Percentiles rank a stretch among this genome's conserved stretches.
Conservation (phyloP, 2,888 invertebrate species). For the Macropis europaea region DNA sequence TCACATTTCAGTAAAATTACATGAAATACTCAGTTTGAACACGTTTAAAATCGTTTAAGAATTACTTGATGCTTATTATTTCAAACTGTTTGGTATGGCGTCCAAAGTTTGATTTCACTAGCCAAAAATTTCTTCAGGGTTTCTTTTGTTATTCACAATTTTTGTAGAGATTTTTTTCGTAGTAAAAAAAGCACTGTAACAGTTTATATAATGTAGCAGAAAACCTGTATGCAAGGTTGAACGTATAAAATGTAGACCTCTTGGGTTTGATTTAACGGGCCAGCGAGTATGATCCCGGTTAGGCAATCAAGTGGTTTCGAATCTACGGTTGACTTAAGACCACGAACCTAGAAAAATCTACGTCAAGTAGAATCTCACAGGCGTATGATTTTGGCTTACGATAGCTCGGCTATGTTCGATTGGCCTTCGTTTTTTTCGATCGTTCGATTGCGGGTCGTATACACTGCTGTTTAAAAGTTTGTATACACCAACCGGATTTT, state of each 20-base stretch:
- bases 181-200: conserved; percentile 29
- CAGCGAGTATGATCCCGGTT: conserved; percentile 45
- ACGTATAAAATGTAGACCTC: conserved; percentile 49
- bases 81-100: no score
- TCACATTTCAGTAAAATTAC: no score
- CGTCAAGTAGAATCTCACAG: not conserved
- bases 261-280: conserved; percentile 56
- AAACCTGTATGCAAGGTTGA: conserved; percentile 36
- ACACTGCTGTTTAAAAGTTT: no score
- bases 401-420: not conserved
- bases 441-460: no score
- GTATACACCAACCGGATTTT: no score
- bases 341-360: not conserved
- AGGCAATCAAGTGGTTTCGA: conserved; percentile 46
- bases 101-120: no score
- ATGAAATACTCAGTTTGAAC: no score
- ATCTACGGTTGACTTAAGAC: conserved; percentile 30
- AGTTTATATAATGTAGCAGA: conserved; percentile 32
- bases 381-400: conserved; percentile 1
- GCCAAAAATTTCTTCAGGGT: no score
- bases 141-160: not conserved
- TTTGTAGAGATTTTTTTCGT: conserved; percentile 9
- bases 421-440: conserved; percentile 22
- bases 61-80: no score
- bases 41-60: no score